phyloP scores from a whole-genome alignment of 2,113 vertebrate species.

The Zosterops borbonicus region DNA sequence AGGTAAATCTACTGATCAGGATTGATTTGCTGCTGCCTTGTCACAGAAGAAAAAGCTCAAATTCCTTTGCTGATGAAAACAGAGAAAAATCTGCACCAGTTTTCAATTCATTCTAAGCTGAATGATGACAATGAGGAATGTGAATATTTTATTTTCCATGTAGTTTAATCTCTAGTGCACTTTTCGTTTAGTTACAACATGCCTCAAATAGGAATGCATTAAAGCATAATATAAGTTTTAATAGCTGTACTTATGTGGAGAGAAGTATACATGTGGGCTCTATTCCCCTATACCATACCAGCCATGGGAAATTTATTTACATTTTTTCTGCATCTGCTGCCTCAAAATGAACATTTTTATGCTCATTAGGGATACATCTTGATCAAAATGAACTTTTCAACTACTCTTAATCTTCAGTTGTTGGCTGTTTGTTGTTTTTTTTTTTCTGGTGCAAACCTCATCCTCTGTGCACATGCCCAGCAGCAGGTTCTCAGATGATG shows the following conservation, averaged over 20 bases:
- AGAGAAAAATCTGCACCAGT: neutral
- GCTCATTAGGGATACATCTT: neutral
- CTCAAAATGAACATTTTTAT: neutral
- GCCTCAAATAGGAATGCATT: neutral
- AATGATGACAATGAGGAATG: neutral
- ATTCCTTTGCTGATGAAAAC: neutral
- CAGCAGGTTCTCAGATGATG: neutral
- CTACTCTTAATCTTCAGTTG: neutral
- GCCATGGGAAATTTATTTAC: neutral
- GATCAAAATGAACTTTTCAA: neutral
- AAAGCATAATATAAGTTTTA: neutral
- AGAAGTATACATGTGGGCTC: neutral
- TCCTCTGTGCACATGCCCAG: neutral
- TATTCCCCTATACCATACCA: neutral
- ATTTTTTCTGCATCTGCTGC: neutral
- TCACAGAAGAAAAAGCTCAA: conserved; percentile 4
- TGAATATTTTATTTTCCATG: neutral
- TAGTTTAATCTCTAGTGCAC: neutral
- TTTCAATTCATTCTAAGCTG: neutral
- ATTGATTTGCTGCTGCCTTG: conserved; percentile 19
- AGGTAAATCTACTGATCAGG: conserved; percentile 35
- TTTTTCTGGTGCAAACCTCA: neutral
- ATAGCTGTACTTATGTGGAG: neutral
- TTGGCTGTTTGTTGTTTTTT: neutral
- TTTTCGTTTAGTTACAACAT: neutral